Evolutionary conservation across 2,797 vertebrate species (phyloP), one percentile per base, ranked within the genome.

Genomic region (Spinus pinus): DNA sequence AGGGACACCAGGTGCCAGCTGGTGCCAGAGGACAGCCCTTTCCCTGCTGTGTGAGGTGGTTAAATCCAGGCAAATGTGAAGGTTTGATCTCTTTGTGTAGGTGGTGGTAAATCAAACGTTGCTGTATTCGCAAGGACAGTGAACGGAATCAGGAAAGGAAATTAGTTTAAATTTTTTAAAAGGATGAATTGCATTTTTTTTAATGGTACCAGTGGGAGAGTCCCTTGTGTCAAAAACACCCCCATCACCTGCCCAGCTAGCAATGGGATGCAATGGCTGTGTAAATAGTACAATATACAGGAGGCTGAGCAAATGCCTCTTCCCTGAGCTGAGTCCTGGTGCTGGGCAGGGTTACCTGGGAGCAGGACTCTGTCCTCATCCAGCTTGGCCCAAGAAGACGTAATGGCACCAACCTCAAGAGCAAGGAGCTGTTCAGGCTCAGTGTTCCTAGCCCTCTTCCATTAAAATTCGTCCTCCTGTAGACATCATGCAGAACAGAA

Each of bases 81-180:
- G 85, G 69, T 80, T 54, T 92, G 92, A 97, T 92, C 86, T 97
- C 95, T 96, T 96, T 96, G 94, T 93, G 21, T 94, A 96, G 24
- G 23, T 82, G 82, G 70, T 71, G 60, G 58, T 80, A 60, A 85
- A 75, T 49, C 56, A 82, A 64, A 62, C 0, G 0, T 61, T 15
- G 13, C 81, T 23, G 35, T 91, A 83, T 97, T 97, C 91, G 77
- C 89, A 94, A 96, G 80, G 79, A 95, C 86, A 91, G 88, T 53
- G 82, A 90, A 95, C 94, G 71, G 87, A 94, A 95, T 89, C 62
- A 54, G 95, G 82, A 96, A 93, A 90, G 69, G 47, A 82, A 93
- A 91, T 37, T 9, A 74, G 31, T 79, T 87, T 46, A 85, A 83
- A 33, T 85, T 96, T 87, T 79, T 12, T 53, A 37, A 41, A 79